Evolutionary conservation across 2,888 invertebrate genomes (phyloP), one percentile per base, ranked within the genome.

Genomic region (Arenicola marina): DNA sequence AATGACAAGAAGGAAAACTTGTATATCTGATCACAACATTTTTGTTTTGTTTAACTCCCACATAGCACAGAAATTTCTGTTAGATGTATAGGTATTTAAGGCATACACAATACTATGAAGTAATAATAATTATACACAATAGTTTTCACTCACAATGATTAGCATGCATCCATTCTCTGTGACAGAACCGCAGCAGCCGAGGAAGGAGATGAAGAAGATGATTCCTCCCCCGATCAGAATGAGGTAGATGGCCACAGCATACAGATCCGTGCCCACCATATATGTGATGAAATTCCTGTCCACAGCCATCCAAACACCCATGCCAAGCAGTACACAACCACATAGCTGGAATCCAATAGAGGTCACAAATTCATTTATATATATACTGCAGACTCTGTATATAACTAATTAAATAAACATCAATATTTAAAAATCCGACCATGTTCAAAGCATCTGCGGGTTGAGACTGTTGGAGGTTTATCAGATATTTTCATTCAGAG

Each of bases 141-240:
- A 15, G 11, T 43, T 43, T 18, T 21, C 11, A 54, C 56, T 34
- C 28, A 66, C 66, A 28, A 44, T 55, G 2, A n/a, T 11, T 11
- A 66, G 34, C 51, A 66, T 24, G n/a, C 53, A 33, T 24, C 38
- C 57, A 44, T 59, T 61, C 32, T 96, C 95, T 81, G 91, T 92
- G 51, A 92, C 89, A n/a, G 95, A 93, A 51, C 95, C 96, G 77
- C 93, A 88, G 84, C 95, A 95, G 62, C 96, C 96, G 67, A 96
- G 88, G 83, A 95, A 90, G 11, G 95, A 91, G 59, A 95, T 88
- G 67, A 95, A 78, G 75, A 92, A 89, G 65, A 93, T 89, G 66
- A 92, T 86, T 34, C 90, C 88, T 4, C 95, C 95, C 64, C 92
- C 91, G 28, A 89, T 89, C 56, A 94, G 88, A 67, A 95, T 86